Evolutionary conservation across 1,140 invertebrate genomes (phyloP), one percentile per base, ranked within the genome.

Genomic region (Ganaspis sp.): DNA sequence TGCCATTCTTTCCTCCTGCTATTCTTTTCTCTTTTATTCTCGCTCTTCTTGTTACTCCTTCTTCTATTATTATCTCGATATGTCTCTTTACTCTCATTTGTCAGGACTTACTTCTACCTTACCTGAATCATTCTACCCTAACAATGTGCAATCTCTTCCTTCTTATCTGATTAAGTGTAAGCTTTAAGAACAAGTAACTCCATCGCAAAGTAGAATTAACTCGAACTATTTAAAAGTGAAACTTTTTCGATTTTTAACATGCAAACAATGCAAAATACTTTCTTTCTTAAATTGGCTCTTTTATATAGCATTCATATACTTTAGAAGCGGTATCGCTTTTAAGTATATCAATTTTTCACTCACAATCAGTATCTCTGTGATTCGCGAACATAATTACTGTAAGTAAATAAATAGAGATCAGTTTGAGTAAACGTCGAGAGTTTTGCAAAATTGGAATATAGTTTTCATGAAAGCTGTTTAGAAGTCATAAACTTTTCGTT

Each of bases 91-190:
- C 72, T 64, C 80, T 73, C 76, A 75, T 80, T 82, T 80, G 78
- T 80, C 81, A 81, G 70, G 42, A 74, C 40, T 73, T 73, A 70
- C 76, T 78, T 81, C 53, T 74, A 53, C 72, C 29, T 37, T 74
- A 23, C 73, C 70, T 75, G 78, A 80, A 82, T 82, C 72, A 82
- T 81, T 75, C 64, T 75, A 21, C 75, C 19, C 45, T n/a, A n/a
- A n/a, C 19, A 49, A 17, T 19, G 17, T 49, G 15, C 45, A 49
- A 49, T 49, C 45, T 49, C 17, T 19, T n/a, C 4, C 45, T 17
- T 6, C 15, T 6, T 49, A 6, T 49, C 45, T n/a, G 17, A 49
- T 17, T 9, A 49, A 17, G 15, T n/a, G n/a, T 1, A 49, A 49
- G n/a, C 8, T 17, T 49, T 49, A 1, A 19, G 17, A 49, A 49